A percentile compares a stretch with the other conserved stretches of the same genome.
Conservation (phyloP, 2,113 vertebrate species). For the Vicugna pacos region DNA sequence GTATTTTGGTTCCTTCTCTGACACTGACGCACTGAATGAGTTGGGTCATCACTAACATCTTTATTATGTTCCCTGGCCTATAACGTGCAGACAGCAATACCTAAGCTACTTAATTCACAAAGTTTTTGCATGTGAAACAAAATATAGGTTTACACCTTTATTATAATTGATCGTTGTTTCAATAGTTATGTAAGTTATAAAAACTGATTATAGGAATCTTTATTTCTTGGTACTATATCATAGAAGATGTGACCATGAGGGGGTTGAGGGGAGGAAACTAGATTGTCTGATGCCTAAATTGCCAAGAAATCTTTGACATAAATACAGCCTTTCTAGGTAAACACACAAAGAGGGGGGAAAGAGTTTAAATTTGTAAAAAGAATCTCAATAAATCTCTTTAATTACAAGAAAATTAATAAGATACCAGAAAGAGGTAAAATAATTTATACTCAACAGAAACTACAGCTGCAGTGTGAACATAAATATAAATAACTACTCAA, state of each 20-base stretch:
- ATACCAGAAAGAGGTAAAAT: constrained; percentile 40
- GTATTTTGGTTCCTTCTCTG: not conserved
- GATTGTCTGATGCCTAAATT: not conserved
- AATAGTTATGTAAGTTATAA: not conserved
- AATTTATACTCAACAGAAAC: constrained; percentile 36
- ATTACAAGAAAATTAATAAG: constrained; percentile 2
- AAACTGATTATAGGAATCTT: not conserved
- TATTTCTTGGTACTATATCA: not conserved
- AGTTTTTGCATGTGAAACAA: not conserved
- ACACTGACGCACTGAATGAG: not conserved
- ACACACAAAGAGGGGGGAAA: not conserved
- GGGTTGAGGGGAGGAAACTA: no score
- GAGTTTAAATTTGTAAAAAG: not conserved
- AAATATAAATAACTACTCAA: constrained; percentile 26
- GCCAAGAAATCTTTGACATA: not conserved
- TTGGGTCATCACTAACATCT: not conserved
- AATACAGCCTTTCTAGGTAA: constrained; percentile 7
- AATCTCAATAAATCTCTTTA: constrained; percentile 3
- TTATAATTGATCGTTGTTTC: not conserved
- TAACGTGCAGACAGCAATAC: not conserved
- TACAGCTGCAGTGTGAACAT: not conserved
- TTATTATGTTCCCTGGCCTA: not conserved
- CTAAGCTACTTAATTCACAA: not conserved
- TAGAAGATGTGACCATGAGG: not conserved
- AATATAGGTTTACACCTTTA: constrained; percentile 12